Conservation (phyloP, 2,888 invertebrate species). For the Drepana falcataria region DNA sequence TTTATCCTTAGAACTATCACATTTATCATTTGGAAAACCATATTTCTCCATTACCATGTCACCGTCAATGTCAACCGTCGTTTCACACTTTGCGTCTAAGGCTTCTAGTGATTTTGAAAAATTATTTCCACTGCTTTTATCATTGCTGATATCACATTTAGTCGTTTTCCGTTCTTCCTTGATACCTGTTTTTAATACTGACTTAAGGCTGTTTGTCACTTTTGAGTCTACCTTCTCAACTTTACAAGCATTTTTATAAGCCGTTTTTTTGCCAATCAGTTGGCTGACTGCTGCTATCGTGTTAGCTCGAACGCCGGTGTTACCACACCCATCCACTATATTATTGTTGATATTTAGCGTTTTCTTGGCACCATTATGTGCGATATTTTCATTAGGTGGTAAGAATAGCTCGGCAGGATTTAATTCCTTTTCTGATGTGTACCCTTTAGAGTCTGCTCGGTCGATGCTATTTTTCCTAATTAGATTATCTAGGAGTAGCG, state of each 20-base stretch:
- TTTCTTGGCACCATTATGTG: conserved; percentile 58
- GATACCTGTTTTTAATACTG: conserved; percentile 57
- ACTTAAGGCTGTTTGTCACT: conserved; percentile 56
- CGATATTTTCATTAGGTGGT: conserved; percentile 52
- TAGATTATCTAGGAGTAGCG: conserved; percentile 74
- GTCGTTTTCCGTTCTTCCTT: conserved; percentile 39
- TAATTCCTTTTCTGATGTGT: conserved; percentile 55
- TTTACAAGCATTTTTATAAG: conserved; percentile 59
- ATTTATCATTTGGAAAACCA: conserved; percentile 5
- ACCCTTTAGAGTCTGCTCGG: conserved; percentile 56
- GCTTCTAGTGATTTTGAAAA: conserved; percentile 9
- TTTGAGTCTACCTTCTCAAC: conserved; percentile 63
- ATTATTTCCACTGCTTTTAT: conserved; percentile 25
- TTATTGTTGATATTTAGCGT: conserved; percentile 72
- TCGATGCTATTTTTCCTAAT: conserved; percentile 80
- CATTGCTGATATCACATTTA: conserved; percentile 20
- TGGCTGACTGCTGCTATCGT: conserved; percentile 64
- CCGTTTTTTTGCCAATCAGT: conserved; percentile 59
- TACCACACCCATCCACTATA: conserved; percentile 53
- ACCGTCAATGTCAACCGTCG: background rate
- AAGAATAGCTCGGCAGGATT: conserved; percentile 71
- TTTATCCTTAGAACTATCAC: conserved; percentile 7
- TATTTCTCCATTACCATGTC: background rate
- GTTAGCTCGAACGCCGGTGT: conserved; percentile 53
- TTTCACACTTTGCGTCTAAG: background rate